These are phyloP conservation scores for Augiades crinisus DNA, from an alignment of 2,888 invertebrate genomes.

Conservation along the genomic window DNA sequence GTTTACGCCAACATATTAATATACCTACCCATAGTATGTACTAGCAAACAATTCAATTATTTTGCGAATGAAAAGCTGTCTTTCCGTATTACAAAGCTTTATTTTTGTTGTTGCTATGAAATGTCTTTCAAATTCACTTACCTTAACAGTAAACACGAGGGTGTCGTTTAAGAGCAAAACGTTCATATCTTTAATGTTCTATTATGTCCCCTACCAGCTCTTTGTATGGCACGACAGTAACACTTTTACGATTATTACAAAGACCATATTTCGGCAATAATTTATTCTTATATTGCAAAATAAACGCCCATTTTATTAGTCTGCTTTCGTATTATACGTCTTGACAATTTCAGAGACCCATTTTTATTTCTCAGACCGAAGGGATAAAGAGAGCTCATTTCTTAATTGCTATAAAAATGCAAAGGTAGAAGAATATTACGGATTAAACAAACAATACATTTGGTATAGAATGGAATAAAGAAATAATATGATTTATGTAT, in stretches of 20 bases:
- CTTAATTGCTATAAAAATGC: constrained; percentile 3
- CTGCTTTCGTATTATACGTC: constrained; percentile 13
- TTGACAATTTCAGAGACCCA: not conserved
- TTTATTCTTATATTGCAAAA: constrained; percentile 36
- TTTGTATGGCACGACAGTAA: constrained; percentile 51
- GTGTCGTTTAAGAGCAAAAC: constrained; percentile 53
- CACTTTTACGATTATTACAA: constrained; percentile 56
- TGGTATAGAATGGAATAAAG: no score
- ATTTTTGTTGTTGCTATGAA: not conserved
- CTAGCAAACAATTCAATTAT: not conserved
- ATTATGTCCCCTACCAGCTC: constrained; percentile 51
- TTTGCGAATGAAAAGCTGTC: not conserved
- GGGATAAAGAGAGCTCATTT: not conserved
- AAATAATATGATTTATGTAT: no score
- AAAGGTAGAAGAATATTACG: no score
- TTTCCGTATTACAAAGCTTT: not conserved
- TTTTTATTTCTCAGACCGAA: not conserved
- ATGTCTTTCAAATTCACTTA: constrained; percentile 31
- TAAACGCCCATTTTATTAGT: constrained; percentile 39
- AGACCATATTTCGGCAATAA: constrained; percentile 44
- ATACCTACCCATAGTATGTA: not conserved
- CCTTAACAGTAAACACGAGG: constrained; percentile 52
- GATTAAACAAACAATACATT: no score
- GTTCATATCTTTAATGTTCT: constrained; percentile 63
- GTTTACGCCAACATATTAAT: not conserved